A percentile compares a stretch with the other conserved stretches of the same genome.
These are phyloP conservation scores for Myotis yumanensis DNA, from an alignment of 2,113 vertebrate genomes.

Conservation along the genomic window DNA sequence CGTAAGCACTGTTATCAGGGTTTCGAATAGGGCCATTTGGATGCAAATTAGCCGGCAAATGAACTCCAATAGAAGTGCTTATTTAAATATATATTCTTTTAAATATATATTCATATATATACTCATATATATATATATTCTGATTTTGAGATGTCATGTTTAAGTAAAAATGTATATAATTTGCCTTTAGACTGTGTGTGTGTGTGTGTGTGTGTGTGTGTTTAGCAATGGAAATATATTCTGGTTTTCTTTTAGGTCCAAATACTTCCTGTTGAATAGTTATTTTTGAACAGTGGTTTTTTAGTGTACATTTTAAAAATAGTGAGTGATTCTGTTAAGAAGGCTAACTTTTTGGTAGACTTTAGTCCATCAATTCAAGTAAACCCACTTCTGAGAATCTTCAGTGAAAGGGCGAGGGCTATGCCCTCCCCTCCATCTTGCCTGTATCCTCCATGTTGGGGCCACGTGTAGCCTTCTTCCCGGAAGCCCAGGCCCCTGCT, in stretches of 20 bases:
- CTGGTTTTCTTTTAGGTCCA: constrained; percentile 3
- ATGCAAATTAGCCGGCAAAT: constrained; percentile 83
- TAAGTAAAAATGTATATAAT: neutral
- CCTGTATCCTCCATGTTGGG: too few relatives aligned
- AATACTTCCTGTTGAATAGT: neutral
- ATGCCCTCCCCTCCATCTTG: too few relatives aligned
- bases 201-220: neutral
- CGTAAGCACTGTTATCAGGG: constrained; percentile 60
- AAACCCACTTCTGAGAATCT: neutral
- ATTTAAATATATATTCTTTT: constrained; percentile 66
- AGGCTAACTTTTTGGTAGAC: neutral
- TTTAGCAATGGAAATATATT: neutral
- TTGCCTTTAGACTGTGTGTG: neutral
- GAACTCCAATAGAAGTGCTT: constrained; percentile 74
- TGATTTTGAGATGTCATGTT: neutral
- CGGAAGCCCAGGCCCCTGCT: too few relatives aligned
- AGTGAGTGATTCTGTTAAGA: neutral
- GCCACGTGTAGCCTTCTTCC: too few relatives aligned
- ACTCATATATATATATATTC: neutral
- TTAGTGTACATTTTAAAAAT: neutral
- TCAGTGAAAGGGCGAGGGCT: too few relatives aligned
- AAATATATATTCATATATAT: neutral
- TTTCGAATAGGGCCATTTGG: constrained; percentile 74
- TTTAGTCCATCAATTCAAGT: neutral
- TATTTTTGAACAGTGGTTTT: constrained; percentile 20